These are phyloP conservation scores for Isoperla grammatica DNA, from an alignment of 2,888 invertebrate species.

Conservation along the genomic window DNA sequence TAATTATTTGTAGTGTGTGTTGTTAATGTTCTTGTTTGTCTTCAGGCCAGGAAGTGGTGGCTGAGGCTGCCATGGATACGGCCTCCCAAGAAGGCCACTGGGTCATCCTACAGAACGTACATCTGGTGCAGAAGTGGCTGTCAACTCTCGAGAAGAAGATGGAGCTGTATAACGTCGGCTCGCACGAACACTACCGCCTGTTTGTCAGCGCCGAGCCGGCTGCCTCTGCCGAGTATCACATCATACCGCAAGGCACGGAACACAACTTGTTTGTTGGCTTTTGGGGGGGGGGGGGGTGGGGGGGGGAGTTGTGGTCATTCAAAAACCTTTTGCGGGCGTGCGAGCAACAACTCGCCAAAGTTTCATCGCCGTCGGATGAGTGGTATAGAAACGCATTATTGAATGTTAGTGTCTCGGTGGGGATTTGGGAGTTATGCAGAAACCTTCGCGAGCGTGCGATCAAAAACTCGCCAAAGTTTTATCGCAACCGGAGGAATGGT, in stretches of 20 bases:
- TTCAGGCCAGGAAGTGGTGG: conserved; percentile 83
- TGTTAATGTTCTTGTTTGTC: not conserved
- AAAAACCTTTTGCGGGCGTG: too few species aligned
- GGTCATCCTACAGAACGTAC: conserved; percentile 92
- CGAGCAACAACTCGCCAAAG: too few species aligned
- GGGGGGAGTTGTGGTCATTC: too few species aligned
- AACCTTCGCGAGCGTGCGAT: too few species aligned
- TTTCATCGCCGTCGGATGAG: too few species aligned
- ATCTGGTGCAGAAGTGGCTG: conserved; percentile 88
- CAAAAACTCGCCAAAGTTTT: too few species aligned
- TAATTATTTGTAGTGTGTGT: too few species aligned
- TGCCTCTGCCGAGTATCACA: conserved; percentile 55
- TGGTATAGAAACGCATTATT: too few species aligned
- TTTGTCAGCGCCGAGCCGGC: conserved; percentile 88
- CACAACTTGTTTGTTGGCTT: not conserved
- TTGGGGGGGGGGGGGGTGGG: too few species aligned
- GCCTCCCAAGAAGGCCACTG: conserved; percentile 77
- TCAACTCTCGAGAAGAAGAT: conserved; percentile 82
- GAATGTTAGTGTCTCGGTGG: too few species aligned
- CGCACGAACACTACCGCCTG: conserved; percentile 60
- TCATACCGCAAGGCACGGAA: conserved; percentile 50
- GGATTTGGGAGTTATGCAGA: too few species aligned
- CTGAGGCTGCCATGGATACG: conserved; percentile 77
- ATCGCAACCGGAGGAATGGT: too few species aligned
- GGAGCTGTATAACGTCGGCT: conserved; percentile 68